Conservation (phyloP, 2,797 vertebrate species). For the Darevskia nairensis region DNA sequence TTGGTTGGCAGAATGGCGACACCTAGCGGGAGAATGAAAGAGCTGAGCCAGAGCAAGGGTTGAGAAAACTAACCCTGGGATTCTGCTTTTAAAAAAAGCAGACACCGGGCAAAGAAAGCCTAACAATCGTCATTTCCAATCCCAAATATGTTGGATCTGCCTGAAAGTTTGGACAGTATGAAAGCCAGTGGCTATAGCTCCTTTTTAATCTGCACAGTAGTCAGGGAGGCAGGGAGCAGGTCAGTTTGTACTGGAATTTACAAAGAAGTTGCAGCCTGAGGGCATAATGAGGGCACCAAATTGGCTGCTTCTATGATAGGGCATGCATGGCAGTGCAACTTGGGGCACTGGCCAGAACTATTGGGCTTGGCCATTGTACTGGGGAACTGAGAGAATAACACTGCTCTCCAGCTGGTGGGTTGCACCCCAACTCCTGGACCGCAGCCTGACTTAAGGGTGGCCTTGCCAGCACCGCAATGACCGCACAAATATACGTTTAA, state of each 20-base stretch:
- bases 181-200: neutral
- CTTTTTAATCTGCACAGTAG: too few relatives aligned
- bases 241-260: too few relatives aligned
- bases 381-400: neutral
- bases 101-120: too few relatives aligned
- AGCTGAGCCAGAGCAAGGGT: conserved; percentile 57
- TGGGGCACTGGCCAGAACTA: neutral
- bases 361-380: neutral
- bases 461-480: neutral
- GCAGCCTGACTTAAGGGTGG: neutral
- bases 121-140: neutral
- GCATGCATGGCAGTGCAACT: neutral
- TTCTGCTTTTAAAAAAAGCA: neutral
- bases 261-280: too few relatives aligned
- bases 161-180: neutral
- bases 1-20: conserved; percentile 88
- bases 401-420: neutral
- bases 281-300: too few relatives aligned
- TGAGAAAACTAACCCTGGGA: neutral
- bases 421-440: neutral
- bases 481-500: neutral
- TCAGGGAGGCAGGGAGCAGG: too few relatives aligned
- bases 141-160: neutral
- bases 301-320: too few relatives aligned
- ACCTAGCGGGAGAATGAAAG: conserved; percentile 82